phyloP scores from a whole-genome alignment of 92 coral and sea anemone species.

The Galaxea fascicularis region DNA sequence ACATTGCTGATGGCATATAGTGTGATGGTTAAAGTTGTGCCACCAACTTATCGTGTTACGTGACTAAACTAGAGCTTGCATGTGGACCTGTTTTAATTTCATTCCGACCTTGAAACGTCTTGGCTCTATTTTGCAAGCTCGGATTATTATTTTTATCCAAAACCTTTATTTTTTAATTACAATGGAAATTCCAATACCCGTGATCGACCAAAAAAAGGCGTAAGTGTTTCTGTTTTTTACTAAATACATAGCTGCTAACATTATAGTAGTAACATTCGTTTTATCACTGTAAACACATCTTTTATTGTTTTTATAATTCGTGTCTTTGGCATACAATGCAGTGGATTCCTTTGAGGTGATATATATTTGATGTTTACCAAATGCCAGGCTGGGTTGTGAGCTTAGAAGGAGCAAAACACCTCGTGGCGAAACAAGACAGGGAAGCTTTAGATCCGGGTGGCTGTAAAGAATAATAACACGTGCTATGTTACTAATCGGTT shows the following conservation, averaged over 20 bases:
- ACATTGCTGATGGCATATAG: not conserved
- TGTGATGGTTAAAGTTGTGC: not conserved
- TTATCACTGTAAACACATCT: not conserved
- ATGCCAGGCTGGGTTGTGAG: not conserved
- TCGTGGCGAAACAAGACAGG: not conserved
- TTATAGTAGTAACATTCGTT: not conserved
- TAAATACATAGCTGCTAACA: not conserved
- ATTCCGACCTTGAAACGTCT: too few relatives aligned
- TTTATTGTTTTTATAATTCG: not conserved
- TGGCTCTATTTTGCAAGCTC: not conserved
- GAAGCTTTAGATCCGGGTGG: slow-evolving; percentile 18
- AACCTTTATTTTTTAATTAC: not conserved
- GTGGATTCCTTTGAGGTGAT: not conserved
- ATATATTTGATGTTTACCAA: not conserved
- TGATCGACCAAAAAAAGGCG: not conserved
- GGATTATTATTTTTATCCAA: not conserved
- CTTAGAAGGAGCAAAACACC: not conserved
- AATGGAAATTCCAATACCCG: not conserved
- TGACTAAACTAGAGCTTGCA: too few relatives aligned
- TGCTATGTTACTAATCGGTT: not conserved
- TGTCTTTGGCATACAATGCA: not conserved
- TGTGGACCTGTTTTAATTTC: not conserved
- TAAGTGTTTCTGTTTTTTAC: not conserved
- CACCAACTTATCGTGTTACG: not conserved
- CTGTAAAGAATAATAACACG: slow-evolving; percentile 11